phyloP scores from a whole-genome alignment of 2,797 vertebrate genomes.

The Falco cherrug region DNA sequence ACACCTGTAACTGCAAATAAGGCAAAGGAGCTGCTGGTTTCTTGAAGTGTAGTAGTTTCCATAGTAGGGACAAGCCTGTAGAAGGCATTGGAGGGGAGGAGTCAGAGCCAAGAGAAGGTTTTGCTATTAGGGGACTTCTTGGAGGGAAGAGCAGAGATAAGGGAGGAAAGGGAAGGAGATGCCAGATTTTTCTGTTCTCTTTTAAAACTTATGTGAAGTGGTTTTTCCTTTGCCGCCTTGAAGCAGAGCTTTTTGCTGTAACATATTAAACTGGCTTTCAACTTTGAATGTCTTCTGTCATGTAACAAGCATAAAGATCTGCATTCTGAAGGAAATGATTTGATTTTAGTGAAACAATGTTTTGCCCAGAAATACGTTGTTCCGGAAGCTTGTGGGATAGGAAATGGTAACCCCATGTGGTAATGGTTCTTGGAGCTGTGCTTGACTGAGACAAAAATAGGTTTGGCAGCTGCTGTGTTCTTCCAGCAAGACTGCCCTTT shows the following conservation, averaged over 20 bases:
- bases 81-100: not conserved
- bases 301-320: not conserved
- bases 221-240: not conserved
- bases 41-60: not conserved
- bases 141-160: not conserved
- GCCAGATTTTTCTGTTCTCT: not conserved
- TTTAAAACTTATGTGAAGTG: rapidly evolving
- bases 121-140: not conserved
- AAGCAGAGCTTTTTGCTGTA: not conserved
- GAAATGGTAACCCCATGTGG: slow-evolving; percentile 53
- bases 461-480: not conserved
- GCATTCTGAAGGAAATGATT: not conserved
- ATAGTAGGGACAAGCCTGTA: not conserved
- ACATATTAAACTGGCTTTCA: not conserved
- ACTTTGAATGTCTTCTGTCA: not conserved
- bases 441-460: slow-evolving; percentile 12
- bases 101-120: not conserved
- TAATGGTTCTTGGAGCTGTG: not conserved
- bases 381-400: slow-evolving; percentile 37
- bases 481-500: not conserved
- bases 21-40: not conserved
- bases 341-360: not conserved
- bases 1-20: not conserved
- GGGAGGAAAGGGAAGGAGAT: rapidly evolving
- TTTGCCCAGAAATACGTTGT: slow-evolving; percentile 4